Evolutionary conservation across 1,140 invertebrate genomes (phyloP).

Genomic region (Bombus haemorrhoidalis): DNA sequence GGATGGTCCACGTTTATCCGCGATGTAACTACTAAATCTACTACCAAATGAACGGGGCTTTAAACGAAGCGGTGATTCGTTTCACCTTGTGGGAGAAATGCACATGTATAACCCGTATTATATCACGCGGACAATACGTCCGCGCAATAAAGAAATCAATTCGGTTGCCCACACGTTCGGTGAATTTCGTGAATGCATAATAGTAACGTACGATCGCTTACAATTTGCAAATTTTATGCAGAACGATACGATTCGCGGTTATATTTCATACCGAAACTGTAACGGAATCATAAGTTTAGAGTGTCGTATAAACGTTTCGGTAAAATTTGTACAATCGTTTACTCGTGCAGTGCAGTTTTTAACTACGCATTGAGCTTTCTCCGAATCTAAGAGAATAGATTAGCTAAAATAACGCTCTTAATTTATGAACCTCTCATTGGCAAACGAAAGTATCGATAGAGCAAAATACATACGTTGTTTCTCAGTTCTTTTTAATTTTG

Average conservation of each 20-base stretch:
- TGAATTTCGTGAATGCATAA: background rate
- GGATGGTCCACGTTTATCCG: conserved; percentile 38
- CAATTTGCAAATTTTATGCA: conserved; percentile 14
- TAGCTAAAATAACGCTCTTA: conserved; percentile 3
- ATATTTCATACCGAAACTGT: background rate
- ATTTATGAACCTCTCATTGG: conserved; percentile 9
- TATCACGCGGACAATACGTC: background rate
- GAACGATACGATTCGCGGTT: background rate
- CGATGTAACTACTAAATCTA: background rate
- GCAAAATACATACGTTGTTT: conserved; percentile 11
- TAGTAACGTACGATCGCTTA: background rate
- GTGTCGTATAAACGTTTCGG: background rate
- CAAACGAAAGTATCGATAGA: conserved; percentile 20
- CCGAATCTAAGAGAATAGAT: conserved; percentile 1
- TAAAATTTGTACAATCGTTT: conserved; percentile 39
- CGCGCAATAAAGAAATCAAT: conserved; percentile 13
- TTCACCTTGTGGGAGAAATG: background rate
- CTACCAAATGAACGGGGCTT: background rate
- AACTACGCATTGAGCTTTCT: conserved; percentile 29
- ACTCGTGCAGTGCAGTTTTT: conserved; percentile 5
- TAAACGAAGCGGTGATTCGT: conserved; percentile 25
- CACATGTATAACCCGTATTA: background rate
- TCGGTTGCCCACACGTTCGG: background rate
- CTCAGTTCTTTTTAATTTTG: background rate
- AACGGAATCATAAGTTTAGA: conserved; percentile 12